phyloP scores from a whole-genome alignment of 2,113 vertebrate genomes.

The Saccopteryx bilineata region DNA sequence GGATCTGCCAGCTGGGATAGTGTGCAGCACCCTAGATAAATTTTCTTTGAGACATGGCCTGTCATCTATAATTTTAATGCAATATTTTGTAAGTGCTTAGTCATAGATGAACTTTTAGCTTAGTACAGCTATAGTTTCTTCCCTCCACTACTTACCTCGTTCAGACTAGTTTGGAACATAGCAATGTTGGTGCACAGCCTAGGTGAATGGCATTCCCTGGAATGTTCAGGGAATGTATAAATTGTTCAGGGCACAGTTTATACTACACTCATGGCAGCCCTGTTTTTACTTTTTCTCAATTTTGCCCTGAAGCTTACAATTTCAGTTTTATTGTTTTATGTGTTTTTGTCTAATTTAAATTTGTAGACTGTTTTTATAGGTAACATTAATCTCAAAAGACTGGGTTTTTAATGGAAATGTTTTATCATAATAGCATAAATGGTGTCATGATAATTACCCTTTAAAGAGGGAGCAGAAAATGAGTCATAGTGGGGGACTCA shows the following conservation, averaged over 20 bases:
- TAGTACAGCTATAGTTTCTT: neutral
- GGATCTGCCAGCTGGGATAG: neutral
- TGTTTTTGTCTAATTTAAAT: conserved; percentile 46
- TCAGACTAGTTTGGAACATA: neutral
- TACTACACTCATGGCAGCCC: neutral
- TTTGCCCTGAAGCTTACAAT: conserved; percentile 40
- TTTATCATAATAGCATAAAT: conserved; percentile 58
- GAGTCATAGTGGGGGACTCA: conserved; percentile 65
- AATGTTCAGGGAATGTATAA: neutral
- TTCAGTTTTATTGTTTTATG: conserved; percentile 7
- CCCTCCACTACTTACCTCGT: neutral
- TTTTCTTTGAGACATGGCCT: neutral
- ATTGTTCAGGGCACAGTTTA: neutral
- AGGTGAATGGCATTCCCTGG: neutral
- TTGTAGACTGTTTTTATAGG: conserved; percentile 58
- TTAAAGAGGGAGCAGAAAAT: conserved; percentile 70
- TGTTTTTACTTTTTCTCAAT: neutral
- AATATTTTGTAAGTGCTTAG: conserved; percentile 3
- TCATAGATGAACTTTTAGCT: neutral
- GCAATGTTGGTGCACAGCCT: neutral
- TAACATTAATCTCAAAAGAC: conserved; percentile 70
- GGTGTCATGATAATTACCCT: conserved; percentile 77
- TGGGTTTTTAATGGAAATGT: conserved; percentile 77
- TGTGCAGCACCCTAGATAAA: neutral
- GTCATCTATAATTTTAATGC: neutral